Percentiles rank a stretch among this genome's conserved stretches.
phyloP scores from a whole-genome alignment of 2,888 invertebrate species.

The Cyclophora punctaria region DNA sequence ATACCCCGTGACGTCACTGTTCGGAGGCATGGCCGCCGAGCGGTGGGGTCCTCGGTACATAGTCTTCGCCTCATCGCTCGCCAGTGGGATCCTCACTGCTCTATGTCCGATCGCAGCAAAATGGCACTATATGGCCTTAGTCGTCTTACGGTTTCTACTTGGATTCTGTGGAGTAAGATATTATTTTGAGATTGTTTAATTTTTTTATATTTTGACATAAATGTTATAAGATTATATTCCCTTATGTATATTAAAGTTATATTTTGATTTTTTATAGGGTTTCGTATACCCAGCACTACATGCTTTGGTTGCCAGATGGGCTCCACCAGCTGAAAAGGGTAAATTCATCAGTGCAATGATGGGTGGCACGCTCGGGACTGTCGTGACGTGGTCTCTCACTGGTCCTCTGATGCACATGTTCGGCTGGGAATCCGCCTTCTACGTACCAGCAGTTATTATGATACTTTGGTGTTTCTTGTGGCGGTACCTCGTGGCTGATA shows the following conservation, averaged over 20 bases:
- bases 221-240: not conserved
- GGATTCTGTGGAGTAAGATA: slow-evolving; percentile 78
- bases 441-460: slow-evolving; percentile 75
- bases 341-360: slow-evolving; percentile 82
- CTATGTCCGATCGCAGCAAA: slow-evolving; percentile 77
- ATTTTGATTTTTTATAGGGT: slow-evolving; percentile 55
- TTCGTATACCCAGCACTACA: slow-evolving; percentile 79
- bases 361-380: slow-evolving; percentile 83
- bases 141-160: slow-evolving; percentile 73
- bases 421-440: slow-evolving; percentile 82
- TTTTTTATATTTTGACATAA: not conserved
- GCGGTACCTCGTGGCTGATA: slow-evolving; percentile 78
- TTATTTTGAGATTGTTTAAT: not conserved
- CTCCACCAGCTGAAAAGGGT: slow-evolving; percentile 83
- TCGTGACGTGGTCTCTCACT: slow-evolving; percentile 80
- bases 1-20: slow-evolving; percentile 78
- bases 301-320: slow-evolving; percentile 81
- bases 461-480: slow-evolving; percentile 74
- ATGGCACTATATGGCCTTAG: slow-evolving; percentile 71
- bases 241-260: slow-evolving; percentile 5
- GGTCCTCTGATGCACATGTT: slow-evolving; percentile 77
- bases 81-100: slow-evolving; percentile 73
- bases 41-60: slow-evolving; percentile 77
- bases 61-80: slow-evolving; percentile 67
- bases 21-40: slow-evolving; percentile 80